Base-by-base conservation (phyloP, 2,888 invertebrate species). In the Caenorhabditis angaria region DNA sequence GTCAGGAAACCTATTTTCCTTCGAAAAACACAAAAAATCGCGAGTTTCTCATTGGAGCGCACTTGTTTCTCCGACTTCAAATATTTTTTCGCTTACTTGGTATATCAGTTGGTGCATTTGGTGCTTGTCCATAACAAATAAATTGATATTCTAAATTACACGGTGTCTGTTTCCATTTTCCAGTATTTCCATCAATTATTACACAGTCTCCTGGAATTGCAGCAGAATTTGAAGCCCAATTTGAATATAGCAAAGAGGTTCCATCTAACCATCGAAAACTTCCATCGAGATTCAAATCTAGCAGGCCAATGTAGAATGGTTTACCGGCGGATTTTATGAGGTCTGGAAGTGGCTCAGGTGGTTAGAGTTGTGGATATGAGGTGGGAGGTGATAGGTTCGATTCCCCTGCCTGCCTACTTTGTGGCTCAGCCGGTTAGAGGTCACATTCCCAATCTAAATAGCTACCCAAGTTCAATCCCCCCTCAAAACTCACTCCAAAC, bases 201-300 rank as follows among this genome's bases (percentile, higher is more conserved):
- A 14, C 41, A 41, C 41, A 41, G 18, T 41, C 41, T 41, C 41
- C 41, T 6, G 6, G 8, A 41, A 18, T 41, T 41, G 6, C 14
- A 41, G 41, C 10, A 41, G 3, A 18, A 18, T 41, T 18, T 41
- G 41, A 12, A 12, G 72, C 55, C 72, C 72, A 72, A 41, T 67
- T 64, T 29, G 22, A 14, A 29, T 67, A 72, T 0, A 8, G 18
- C 50, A 67, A 20, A 25, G 56, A 51, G 0, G 54, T 32, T 27
- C 72, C 72, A 50, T 72, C 72, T 20, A 72, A 64, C 72, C 72
- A 72, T 48, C 67, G 48, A 63, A 67, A 72, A 18, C 41, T 50
- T 1, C 72, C 72, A 20, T 64, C 61, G 1, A 64, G 50, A 1
- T 67, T 64, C 61, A 64, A 53, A 55, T 72, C 72, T 12, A 64